These are phyloP conservation scores for Scophthalmus maximus DNA, from an alignment of 2,113 vertebrate genomes.

Conservation along the genomic window DNA sequence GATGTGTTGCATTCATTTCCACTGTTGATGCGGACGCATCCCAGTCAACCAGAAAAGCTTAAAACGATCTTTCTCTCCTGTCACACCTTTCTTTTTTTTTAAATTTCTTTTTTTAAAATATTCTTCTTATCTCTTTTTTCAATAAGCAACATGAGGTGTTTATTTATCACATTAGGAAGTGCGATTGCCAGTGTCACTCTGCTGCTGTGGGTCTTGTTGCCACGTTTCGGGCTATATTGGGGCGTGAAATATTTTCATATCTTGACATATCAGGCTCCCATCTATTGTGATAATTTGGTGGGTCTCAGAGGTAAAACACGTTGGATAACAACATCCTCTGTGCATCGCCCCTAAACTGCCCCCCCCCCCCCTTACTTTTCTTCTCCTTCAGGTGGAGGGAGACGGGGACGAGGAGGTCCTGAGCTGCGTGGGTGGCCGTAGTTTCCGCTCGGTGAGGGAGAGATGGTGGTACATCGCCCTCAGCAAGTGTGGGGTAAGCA, in stretches of 20 bases:
- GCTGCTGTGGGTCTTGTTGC: constrained; percentile 51
- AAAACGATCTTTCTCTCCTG: constrained; percentile 22
- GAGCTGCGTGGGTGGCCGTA: constrained; percentile 90
- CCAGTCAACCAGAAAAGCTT: constrained; percentile 21
- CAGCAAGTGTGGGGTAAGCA: constrained; percentile 94
- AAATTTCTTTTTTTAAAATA: background rate
- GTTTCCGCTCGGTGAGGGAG: constrained; percentile 92
- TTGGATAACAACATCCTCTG: constrained; percentile 31
- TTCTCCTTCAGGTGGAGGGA: constrained; percentile 81
- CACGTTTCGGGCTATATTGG: constrained; percentile 58
- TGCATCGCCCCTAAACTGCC: background rate
- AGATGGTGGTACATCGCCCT: constrained; percentile 96
- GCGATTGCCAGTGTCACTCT: constrained; percentile 54
- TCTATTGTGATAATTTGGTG: constrained; percentile 50
- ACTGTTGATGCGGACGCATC: constrained; percentile 41
- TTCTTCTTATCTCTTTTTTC: constrained; percentile 27
- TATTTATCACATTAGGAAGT: constrained; percentile 64
- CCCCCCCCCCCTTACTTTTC: background rate
- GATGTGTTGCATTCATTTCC: constrained; percentile 53
- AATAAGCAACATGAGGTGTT: constrained; percentile 43
- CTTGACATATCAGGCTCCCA: constrained; percentile 42
- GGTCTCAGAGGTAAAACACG: constrained; percentile 42
- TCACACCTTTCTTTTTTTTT: constrained; percentile 3
- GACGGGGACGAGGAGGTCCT: constrained; percentile 85
- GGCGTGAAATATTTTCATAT: constrained; percentile 68